These are phyloP conservation scores for Dryobotodes eremita DNA, from an alignment of 2,888 invertebrate genomes.

Conservation along the genomic window DNA sequence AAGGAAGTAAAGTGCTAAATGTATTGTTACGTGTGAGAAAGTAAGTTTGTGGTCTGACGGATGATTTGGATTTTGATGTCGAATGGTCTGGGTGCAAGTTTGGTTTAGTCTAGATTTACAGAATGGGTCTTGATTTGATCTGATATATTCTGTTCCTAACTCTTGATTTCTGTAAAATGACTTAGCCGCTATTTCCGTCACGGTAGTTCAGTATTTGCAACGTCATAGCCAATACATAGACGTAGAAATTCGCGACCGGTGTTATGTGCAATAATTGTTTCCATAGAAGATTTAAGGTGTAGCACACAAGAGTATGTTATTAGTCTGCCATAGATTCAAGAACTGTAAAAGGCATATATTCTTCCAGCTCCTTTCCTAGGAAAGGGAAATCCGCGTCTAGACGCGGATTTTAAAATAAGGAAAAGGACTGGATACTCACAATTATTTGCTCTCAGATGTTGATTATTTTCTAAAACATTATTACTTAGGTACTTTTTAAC, in stretches of 20 bases:
- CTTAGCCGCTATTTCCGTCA: too few species aligned
- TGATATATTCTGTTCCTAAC: not conserved
- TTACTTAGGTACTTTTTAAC: not conserved
- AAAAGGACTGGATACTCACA: too few species aligned
- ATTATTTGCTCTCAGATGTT: not conserved
- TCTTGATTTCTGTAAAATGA: not conserved
- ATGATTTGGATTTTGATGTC: constrained; percentile 7
- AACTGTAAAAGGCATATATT: not conserved
- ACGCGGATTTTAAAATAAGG: too few species aligned
- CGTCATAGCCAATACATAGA: not conserved
- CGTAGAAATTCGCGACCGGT: too few species aligned
- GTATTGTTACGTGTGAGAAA: not conserved
- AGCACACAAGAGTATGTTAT: too few species aligned
- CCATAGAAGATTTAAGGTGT: too few species aligned
- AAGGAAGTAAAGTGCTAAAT: constrained; percentile 23
- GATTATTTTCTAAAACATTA: not conserved
- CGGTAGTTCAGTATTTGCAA: not conserved
- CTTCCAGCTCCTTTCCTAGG: too few species aligned
- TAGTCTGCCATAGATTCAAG: not conserved
- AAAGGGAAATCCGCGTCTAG: too few species aligned
- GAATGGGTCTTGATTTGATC: not conserved
- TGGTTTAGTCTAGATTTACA: constrained; percentile 9
- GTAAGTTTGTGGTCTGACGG: constrained; percentile 5
- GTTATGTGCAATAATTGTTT: too few species aligned
- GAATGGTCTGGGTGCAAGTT: not conserved